These are phyloP conservation scores for Tragelaphus imberbis DNA, from an alignment of 2,113 vertebrate genomes.

Conservation along the genomic window DNA sequence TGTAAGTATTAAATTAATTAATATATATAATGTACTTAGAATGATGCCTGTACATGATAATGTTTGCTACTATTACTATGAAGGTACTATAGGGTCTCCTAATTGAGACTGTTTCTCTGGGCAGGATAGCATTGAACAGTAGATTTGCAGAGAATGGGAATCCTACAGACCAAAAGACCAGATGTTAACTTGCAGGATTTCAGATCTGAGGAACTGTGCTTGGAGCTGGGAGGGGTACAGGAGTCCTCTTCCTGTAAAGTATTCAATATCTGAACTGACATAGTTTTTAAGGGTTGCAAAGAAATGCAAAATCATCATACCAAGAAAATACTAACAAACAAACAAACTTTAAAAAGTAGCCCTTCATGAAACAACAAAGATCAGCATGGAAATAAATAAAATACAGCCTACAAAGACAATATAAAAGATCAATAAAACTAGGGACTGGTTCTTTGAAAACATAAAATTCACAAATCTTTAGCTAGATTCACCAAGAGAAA, in stretches of 20 bases:
- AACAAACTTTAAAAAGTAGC: slow-evolving; percentile 37
- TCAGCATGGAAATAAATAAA: background rate
- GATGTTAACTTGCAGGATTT: background rate
- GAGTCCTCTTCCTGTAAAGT: slow-evolving; percentile 18
- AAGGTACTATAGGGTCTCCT: background rate
- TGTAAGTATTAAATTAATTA: background rate
- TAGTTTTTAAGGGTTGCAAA: slow-evolving; percentile 31
- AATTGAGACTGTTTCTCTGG: background rate
- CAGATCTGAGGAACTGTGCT: background rate
- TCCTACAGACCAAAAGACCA: background rate
- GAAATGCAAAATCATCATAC: slow-evolving; percentile 31
- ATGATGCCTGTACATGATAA: background rate
- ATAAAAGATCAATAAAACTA: background rate
- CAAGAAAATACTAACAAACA: slow-evolving; percentile 26
- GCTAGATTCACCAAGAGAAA: background rate
- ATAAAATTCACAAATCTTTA: background rate
- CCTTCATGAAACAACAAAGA: background rate
- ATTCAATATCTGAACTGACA: slow-evolving; percentile 31
- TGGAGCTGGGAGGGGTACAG: background rate
- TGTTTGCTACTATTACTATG: background rate
- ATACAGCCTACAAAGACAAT: background rate
- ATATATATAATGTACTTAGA: background rate
- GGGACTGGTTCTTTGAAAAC: background rate
- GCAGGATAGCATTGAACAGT: background rate
- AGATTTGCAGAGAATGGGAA: background rate